Evolutionary conservation across 2,797 vertebrate genomes (phyloP), one percentile per base, ranked within the genome.

Genomic region (Pempheris klunzingeri): DNA sequence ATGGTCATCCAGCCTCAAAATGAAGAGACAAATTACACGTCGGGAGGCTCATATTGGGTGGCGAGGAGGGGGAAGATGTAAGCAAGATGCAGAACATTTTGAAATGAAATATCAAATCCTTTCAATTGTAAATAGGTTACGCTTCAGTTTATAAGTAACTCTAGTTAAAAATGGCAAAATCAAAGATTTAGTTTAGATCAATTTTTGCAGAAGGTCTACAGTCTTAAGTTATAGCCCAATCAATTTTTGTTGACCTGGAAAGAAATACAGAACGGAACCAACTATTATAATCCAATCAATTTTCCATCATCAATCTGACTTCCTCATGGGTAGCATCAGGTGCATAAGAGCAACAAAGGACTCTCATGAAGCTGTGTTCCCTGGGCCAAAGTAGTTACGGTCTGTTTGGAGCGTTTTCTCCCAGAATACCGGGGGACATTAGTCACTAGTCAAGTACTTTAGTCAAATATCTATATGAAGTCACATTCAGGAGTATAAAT

Each of bases 311-410:
- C 17, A 10, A 2, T 49, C 24, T 63, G 15, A 22, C 17, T 59
- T 52, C 22, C 49, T 67, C 36, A 20, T n/a, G 53, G 22, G 15
- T 9, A 54, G 44, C 32, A 77, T 78, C 20, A 43, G 76, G 26
- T 47, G 67, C 36, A 58, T 57, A 28, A 12, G 15, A 67, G 46
- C 20, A 36, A 24, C 11, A 28, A 44, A 43, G 30, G 52, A 63
- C 20, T 30, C 34, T 71, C 22, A 5, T 17, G 24, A 57, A 54
- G 15, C 63, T n/a, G 2, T 22, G 26, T 73, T 72, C 4, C 22
- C 26, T 7, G 0, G 5, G 13, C 39, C 52, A 24, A 41, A 61
- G 30, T 67, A 43, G 34, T 47, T 20, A 20, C 39, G 3, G 12
- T 53, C 15, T 10, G 26, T 47, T 66, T 43, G 52, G 7, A 68